Conservation (phyloP, 2,113 vertebrate genomes). For the Calonectris borealis region DNA sequence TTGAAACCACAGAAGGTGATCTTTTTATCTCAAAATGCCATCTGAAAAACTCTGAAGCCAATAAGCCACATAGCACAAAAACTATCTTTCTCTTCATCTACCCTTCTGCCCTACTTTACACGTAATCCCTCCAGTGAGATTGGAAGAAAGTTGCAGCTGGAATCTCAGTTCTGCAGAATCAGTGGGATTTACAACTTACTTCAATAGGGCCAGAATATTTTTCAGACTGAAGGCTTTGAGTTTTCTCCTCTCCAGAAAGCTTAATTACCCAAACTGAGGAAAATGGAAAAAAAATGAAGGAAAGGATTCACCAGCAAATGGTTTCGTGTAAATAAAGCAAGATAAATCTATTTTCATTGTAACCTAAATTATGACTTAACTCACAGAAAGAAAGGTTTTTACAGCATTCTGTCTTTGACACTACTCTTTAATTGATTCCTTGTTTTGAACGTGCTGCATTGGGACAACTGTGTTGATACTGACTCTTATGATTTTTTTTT, state of each 20-base stretch:
- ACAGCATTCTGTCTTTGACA: background rate
- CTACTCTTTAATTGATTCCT: background rate
- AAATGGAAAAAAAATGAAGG: fast-evolving
- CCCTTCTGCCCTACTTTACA: background rate
- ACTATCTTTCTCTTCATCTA: background rate
- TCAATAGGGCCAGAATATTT: background rate
- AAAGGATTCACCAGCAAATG: background rate
- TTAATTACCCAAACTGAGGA: background rate
- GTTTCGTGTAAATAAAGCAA: background rate
- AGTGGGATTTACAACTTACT: background rate
- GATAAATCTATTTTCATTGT: background rate
- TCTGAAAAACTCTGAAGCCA: background rate
- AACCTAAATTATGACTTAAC: background rate
- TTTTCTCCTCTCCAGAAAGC: background rate
- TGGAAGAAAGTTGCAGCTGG: background rate
- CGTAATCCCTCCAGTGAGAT: background rate
- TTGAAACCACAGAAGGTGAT: background rate
- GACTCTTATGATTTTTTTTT: background rate
- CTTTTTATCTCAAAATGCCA: background rate
- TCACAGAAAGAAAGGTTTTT: background rate
- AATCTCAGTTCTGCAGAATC: background rate
- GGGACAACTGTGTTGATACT: background rate
- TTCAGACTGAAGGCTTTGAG: background rate
- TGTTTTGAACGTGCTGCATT: background rate
- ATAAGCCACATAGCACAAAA: background rate